phyloP scores from a whole-genome alignment of 2,113 vertebrate genomes.

The Sorex araneus region DNA sequence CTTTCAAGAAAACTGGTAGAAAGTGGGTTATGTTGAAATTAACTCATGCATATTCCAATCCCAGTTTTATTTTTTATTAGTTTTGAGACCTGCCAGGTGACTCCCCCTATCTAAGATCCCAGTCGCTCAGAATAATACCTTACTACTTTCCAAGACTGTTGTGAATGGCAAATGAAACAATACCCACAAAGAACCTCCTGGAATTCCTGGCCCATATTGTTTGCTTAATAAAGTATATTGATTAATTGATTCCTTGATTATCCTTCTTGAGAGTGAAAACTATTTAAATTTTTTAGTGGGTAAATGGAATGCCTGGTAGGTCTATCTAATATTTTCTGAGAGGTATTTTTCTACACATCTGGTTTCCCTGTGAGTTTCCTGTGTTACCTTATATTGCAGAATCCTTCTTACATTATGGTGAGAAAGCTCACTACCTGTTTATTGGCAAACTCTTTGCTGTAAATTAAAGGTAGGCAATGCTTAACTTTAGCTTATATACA shows the following conservation, averaged over 20 bases:
- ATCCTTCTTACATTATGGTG: not conserved
- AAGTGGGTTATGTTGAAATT: not conserved
- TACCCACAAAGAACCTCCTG: not conserved
- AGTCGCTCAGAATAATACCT: not conserved
- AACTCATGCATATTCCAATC: not conserved
- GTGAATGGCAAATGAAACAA: not conserved
- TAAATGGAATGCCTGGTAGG: not conserved
- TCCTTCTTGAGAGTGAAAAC: not conserved
- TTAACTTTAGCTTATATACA: not conserved
- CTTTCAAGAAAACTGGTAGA: not conserved
- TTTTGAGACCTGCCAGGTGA: not conserved
- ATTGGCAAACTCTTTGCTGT: not conserved
- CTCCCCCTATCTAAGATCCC: not conserved
- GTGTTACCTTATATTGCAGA: not conserved
- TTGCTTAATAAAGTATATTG: not conserved
- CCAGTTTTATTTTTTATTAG: not conserved
- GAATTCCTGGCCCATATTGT: not conserved
- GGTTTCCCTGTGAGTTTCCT: not conserved
- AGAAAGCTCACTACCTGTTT: not conserved
- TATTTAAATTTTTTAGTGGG: not conserved
- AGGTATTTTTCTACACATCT: not conserved
- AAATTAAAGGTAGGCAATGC: not conserved
- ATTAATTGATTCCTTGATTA: not conserved
- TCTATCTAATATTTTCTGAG: not conserved
- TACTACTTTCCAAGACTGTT: not conserved